Percentiles rank a stretch among this genome's conserved stretches.
Evolutionary conservation across 2,113 vertebrate genomes (phyloP).

Genomic region (Gavialis gangeticus): DNA sequence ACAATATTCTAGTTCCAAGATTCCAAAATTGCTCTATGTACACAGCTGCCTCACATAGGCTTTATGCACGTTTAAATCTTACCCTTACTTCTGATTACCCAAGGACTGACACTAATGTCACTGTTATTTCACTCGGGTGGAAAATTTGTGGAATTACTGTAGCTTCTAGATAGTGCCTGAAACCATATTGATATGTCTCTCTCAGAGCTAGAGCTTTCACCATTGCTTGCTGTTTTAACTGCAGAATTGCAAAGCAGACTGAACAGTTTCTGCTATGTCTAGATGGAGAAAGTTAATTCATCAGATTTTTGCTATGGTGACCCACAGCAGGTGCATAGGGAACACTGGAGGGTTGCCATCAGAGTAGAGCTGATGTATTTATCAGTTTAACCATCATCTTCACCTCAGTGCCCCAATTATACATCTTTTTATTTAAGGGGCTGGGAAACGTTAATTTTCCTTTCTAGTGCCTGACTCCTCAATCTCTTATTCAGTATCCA

Average conservation of each 20-base stretch:
- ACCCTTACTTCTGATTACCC: neutral
- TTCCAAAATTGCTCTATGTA: neutral
- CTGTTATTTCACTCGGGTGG: too few species aligned
- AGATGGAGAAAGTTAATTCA: neutral
- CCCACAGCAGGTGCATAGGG: neutral
- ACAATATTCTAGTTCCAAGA: neutral
- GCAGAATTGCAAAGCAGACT: neutral
- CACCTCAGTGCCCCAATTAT: neutral
- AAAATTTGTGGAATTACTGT: neutral
- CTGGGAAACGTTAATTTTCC: neutral
- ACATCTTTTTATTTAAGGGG: neutral
- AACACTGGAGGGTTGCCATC: neutral
- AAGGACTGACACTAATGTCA: neutral
- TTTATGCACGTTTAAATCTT: neutral
- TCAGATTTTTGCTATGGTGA: neutral
- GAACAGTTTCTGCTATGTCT: neutral
- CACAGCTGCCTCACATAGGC: neutral
- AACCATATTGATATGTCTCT: neutral
- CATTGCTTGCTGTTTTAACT: neutral
- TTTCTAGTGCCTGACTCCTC: neutral
- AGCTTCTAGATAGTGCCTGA: neutral
- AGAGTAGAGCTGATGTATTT: neutral
- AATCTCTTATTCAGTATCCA: neutral
- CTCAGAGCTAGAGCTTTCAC: neutral
- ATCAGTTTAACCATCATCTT: neutral